Percentiles rank a stretch among this genome's conserved stretches.
Evolutionary conservation across 1,140 invertebrate species (phyloP).

Genomic region (Aphaenogaster floridana): DNA sequence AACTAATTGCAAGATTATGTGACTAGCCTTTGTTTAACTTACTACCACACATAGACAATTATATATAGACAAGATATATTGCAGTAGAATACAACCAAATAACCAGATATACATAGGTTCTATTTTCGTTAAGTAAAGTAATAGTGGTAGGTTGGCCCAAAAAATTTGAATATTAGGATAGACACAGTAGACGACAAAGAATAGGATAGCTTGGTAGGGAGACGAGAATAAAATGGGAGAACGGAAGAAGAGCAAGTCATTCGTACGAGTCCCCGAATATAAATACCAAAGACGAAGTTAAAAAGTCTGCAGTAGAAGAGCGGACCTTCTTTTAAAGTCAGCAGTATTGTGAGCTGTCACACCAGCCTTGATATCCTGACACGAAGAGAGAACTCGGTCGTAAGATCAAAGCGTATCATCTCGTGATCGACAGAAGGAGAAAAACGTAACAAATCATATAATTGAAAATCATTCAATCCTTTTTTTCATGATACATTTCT

Average conservation of each 20-base stretch:
- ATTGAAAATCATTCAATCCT: too few species aligned
- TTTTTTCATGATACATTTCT: too few species aligned
- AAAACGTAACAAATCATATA: background rate
- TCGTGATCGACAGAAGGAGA: background rate
- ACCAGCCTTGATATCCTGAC: background rate
- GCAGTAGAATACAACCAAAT: background rate
- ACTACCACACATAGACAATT: too few species aligned
- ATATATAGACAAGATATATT: background rate
- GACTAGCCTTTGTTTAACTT: too few species aligned
- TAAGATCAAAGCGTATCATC: constrained; percentile 12
- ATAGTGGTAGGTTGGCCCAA: background rate
- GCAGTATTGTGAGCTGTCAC: constrained; percentile 33
- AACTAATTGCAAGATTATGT: too few species aligned
- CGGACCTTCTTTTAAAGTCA: background rate
- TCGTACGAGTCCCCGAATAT: constrained; percentile 71
- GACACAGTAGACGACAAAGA: constrained; percentile 48
- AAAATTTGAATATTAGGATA: constrained; percentile 69
- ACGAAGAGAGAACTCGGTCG: background rate
- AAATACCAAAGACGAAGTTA: constrained; percentile 73
- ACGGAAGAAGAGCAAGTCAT: constrained; percentile 33
- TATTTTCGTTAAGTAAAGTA: constrained; percentile 28
- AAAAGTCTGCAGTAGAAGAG: constrained; percentile 73
- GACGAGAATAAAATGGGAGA: constrained; percentile 29
- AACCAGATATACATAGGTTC: constrained; percentile 31
- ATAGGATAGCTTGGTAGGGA: constrained; percentile 39